Evolutionary conservation across 2,797 vertebrate species (phyloP), one percentile per base, ranked within the genome.

Genomic region (Valencia hispanica): DNA sequence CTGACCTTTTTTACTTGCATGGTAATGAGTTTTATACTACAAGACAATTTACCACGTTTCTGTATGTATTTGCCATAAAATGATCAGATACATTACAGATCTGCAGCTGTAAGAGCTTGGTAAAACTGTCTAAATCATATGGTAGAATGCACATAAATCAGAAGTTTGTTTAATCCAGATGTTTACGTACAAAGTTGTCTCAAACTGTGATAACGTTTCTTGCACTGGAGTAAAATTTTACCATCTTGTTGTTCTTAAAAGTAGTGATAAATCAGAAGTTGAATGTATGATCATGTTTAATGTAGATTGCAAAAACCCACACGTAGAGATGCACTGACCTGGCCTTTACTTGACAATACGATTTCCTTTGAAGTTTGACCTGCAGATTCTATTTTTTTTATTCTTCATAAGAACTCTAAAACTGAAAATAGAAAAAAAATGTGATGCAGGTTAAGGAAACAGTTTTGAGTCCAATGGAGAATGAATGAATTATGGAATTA

Each of bases 101-200:
- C 83, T 57, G 51, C 74, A 18, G 75, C 72, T 73, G 79, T 86
- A 87, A 89, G 86, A 90, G 82, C 81, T 89, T 80, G 73, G 47
- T 88, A 86, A 78, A 86, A 72, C 84, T 79, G 85, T 84, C 88
- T 50, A 12, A 85, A 82, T 63, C 84, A 81, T 86, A 84, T 74
- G 70, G 39, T 82, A 72, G 41, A 82, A 17, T 79, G 75, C 74
- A 84, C 83, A 72, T 50, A 86, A 79, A 91, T 77, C 61, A 84
- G 30, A 84, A 17, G 1, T 30, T 6, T 32, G 11, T 68, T 30
- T 68, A 87, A 57, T 82, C 9, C 39, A 30, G 34, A 7, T 25
- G 11, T 9, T 65, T 22, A 36, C 55, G 5, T 36, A 41, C 8
- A 65, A 65, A 39, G 30, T 25, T 27, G 11, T 22, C 3, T 55